A percentile compares a stretch with the other conserved stretches of the same genome.
Evolutionary conservation across 2,113 vertebrate genomes (phyloP).

Genomic region (Pluvianellus socialis): DNA sequence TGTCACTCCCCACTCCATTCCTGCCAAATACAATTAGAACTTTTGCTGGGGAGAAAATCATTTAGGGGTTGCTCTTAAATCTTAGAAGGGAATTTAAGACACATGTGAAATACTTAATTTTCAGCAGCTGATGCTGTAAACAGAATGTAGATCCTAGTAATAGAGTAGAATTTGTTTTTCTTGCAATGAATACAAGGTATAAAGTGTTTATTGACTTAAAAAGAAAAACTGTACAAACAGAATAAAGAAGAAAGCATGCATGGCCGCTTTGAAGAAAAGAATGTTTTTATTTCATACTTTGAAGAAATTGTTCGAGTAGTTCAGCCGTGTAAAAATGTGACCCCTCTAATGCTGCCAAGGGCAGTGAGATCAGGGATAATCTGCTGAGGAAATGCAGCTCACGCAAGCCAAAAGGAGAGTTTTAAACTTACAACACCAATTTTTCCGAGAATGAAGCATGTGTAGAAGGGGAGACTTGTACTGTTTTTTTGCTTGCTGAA

Average conservation of each 20-base stretch:
- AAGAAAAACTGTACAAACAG: slow-evolving; percentile 48
- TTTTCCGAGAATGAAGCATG: not conserved
- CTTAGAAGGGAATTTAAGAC: not conserved
- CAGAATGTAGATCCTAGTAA: not conserved
- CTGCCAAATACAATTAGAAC: slow-evolving; percentile 40
- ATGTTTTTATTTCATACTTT: slow-evolving; percentile 63
- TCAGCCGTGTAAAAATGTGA: slow-evolving; percentile 63
- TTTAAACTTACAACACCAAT: not conserved
- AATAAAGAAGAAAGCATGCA: slow-evolving; percentile 57
- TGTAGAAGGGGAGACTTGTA: not conserved
- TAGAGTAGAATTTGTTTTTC: slow-evolving; percentile 7
- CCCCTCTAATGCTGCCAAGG: slow-evolving; percentile 62
- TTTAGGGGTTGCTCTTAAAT: not conserved
- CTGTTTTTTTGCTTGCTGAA: not conserved
- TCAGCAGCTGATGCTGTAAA: not conserved
- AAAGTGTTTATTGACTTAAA: slow-evolving; percentile 60
- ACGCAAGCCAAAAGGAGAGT: slow-evolving; percentile 13
- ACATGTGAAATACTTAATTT: not conserved
- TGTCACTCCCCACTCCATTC: slow-evolving; percentile 31
- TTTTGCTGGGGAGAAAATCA: not conserved
- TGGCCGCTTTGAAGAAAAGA: slow-evolving; percentile 53
- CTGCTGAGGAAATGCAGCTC: slow-evolving; percentile 59
- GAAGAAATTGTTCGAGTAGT: slow-evolving; percentile 59
- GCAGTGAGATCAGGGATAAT: slow-evolving; percentile 60
- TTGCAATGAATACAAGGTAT: slow-evolving; percentile 6